phyloP scores from a whole-genome alignment of 2,797 vertebrate genomes.

The Halcyon smyrnensis region DNA sequence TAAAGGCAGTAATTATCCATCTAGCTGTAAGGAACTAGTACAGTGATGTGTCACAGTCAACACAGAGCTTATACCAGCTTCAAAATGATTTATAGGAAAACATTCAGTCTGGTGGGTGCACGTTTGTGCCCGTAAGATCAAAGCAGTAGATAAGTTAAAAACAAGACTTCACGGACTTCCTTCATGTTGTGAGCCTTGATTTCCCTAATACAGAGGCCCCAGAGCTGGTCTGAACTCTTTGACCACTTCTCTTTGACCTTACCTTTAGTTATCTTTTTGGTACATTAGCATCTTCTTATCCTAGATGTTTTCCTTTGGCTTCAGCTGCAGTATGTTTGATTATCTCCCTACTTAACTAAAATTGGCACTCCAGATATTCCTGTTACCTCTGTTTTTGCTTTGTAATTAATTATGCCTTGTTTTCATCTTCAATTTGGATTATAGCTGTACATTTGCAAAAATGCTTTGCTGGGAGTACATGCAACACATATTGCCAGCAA shows the following conservation, averaged over 20 bases:
- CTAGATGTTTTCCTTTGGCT: not conserved
- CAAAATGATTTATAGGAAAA: not conserved
- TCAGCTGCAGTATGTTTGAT: not conserved
- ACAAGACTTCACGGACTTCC: not conserved
- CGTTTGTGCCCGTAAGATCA: not conserved
- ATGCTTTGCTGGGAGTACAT: not conserved
- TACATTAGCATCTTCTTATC: not conserved
- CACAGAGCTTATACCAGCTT: not conserved
- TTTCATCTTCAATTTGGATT: constrained; percentile 14
- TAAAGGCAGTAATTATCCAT: not conserved
- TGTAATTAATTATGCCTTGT: not conserved
- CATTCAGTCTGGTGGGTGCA: not conserved
- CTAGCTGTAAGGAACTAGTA: not conserved
- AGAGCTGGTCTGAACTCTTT: not conserved
- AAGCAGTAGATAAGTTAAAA: not conserved
- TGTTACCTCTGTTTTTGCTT: not conserved
- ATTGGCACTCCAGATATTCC: not conserved
- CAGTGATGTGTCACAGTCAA: not conserved
- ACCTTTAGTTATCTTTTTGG: not conserved
- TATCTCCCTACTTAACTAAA: not conserved
- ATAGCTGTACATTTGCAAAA: not conserved
- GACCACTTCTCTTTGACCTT: not conserved
- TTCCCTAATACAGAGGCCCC: not conserved
- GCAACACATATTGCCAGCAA: not conserved
- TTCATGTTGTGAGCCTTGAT: not conserved